Evolutionary conservation across 2,888 invertebrate species (phyloP), one percentile per base, ranked within the genome.

Genomic region (Dicyrtomina minuta): DNA sequence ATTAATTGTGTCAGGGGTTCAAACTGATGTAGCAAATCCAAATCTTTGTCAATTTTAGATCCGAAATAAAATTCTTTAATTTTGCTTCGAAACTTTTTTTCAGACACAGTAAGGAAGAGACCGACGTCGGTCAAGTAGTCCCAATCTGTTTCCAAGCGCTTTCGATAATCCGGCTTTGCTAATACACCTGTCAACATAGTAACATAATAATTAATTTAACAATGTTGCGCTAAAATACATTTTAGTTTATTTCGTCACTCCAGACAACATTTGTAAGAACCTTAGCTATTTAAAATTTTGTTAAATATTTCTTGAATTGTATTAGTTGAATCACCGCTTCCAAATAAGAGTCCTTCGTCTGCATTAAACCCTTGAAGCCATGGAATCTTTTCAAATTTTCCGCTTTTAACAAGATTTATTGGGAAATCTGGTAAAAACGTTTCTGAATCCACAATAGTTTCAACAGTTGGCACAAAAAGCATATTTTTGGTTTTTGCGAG

Each of bases 341-440:
- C 49, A 15, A 27, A 24, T 12, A 71, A 44, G 3, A 71, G 44
- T 0, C 78, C 78, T 67, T 75, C 75, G 12, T 74, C 44, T 2
- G 70, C 53, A 56, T 72, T 74, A 0, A 77, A 72, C 8, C 77
- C 77, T 17, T 73, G 70, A 17, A 77, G 65, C 59, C 71, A 61
- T 13, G 74, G 74, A 8, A 77, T 68, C 26, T 64, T 70, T n/a
- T 53, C 49, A 49, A 75, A 74, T 39, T 53, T 59, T 20, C 75
- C 77, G 3, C 33, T 22, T 61, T 68, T 70, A 3, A 75, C 53
- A 3, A 75, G 15, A 17, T 72, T 66, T 20, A 58, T 12, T 8
- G 77, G 77, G 6, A 74, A 69, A 58, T 75, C 74, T 22, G 69
- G 61, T 22, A 77, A 20, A 62, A 77, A 77, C n/a, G 77, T 64